These are phyloP conservation scores for Ophioninae sp. DNA, from an alignment of 2,888 invertebrate species.

Conservation along the genomic window DNA sequence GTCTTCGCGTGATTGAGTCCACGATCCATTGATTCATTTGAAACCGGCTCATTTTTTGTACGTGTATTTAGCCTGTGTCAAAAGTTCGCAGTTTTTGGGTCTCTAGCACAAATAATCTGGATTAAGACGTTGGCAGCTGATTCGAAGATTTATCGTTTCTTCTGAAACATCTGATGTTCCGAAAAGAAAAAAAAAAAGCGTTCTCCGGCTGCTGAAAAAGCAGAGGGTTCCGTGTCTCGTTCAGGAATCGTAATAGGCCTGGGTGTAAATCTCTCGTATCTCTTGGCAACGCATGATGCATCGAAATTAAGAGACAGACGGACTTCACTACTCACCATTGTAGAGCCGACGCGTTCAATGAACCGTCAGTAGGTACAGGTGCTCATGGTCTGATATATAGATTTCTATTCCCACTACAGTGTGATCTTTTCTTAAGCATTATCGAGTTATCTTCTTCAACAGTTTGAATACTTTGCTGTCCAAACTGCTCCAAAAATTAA, in stretches of 20 bases:
- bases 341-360: conserved; percentile 27
- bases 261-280: neutral
- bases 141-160: neutral
- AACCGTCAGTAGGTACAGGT: conserved; percentile 39
- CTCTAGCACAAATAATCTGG: neutral
- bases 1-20: conserved; percentile 16
- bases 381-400: conserved; percentile 18
- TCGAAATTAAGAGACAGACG: conserved; percentile 20
- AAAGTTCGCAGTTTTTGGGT: neutral
- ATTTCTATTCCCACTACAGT: neutral
- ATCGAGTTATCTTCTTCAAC: too few relatives aligned
- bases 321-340: neutral
- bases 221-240: neutral
- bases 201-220: neutral
- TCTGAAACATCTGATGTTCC: neutral
- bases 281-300: neutral
- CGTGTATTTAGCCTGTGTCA: neutral
- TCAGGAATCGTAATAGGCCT: neutral
- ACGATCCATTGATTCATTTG: conserved; percentile 28
- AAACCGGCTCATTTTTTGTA: conserved; percentile 4
- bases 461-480: neutral
- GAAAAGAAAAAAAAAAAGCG: neutral
- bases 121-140: neutral
- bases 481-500: neutral
- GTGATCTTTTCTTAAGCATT: neutral